Base-by-base conservation (phyloP, 2,888 invertebrate species). In the Brachypterus glaber region DNA sequence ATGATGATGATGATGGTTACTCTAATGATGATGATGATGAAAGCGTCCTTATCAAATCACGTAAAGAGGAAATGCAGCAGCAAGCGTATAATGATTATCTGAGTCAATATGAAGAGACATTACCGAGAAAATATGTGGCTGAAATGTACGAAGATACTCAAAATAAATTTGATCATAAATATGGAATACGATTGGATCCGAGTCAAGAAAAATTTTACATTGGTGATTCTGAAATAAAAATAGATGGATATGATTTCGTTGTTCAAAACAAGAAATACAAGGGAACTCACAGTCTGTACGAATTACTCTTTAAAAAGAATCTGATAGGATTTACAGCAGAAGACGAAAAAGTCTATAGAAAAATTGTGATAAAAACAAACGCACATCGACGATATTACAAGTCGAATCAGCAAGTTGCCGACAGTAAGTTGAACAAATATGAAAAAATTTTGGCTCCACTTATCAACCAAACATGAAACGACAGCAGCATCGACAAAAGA, bases 221-320 rank as follows among this genome's bases (percentile, higher is more conserved):
- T 21, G 21, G 21, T 7, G 21, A 21, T 21, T 21, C 5, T 21
- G 7, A 21, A 21, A 7, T 21, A 21, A 21, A 7, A 21, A 21
- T 21, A 21, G 21, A 21, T 21, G 21, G 21, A 7, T 21, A 5
- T n/a, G n/a, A n/a, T n/a, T 21, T 21, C 21, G 21, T 21, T 21
- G 21, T 21, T 21, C 21, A 21, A 21, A 21, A 21, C 21, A 21
- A 21, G 21, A 21, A 21, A 21, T 21, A 21, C 21, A 21, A 21
- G 9, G 21, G 21, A 21, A 21, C 21, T 21, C 21, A 9, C 7
- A 9, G 21, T 7, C 21, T 21, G 21, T 21, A 21, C 21, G 21
- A 21, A 21, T 21, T 21, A 9, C 21, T 21, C 21, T 21, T 21
- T 21, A 21, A 21, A 21, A 21, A 21, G 21, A 21, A 21, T 21